phyloP scores from a whole-genome alignment of 2,797 vertebrate genomes.

The Malurus splendens region DNA sequence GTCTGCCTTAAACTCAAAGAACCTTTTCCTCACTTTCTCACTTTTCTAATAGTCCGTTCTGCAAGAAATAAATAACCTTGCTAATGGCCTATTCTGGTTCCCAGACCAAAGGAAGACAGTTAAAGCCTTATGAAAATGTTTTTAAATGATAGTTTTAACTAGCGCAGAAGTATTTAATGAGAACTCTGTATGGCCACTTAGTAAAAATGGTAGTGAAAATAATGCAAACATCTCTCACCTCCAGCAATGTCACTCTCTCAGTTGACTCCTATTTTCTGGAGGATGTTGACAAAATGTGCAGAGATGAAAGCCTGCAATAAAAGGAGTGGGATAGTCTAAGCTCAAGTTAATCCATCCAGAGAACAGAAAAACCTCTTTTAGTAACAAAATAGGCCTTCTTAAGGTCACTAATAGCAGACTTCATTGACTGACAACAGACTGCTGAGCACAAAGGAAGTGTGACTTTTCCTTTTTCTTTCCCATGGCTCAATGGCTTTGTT shows the following conservation, averaged over 20 bases:
- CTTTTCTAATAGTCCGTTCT: background rate
- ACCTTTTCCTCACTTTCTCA: background rate
- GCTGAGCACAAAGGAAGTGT: background rate
- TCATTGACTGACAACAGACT: background rate
- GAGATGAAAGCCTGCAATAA: background rate
- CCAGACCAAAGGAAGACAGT: background rate
- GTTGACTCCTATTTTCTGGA: background rate
- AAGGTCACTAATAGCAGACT: background rate
- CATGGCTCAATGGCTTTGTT: background rate
- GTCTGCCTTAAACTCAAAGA: background rate
- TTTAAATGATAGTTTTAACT: background rate
- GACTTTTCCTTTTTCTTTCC: conserved; percentile 25
- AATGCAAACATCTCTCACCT: background rate
- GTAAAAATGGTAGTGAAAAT: background rate
- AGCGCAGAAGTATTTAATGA: background rate
- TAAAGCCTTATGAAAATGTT: background rate
- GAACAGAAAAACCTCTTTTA: conserved; percentile 10
- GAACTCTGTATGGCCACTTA: rapidly evolving
- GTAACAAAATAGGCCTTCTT: background rate
- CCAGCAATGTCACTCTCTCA: background rate
- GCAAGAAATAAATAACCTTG: background rate
- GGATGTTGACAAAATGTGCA: background rate
- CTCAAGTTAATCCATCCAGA: background rate
- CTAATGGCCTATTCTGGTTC: background rate
- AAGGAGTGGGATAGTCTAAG: background rate